phyloP scores from a whole-genome alignment of 1,140 invertebrate species.

The Epicauta chinensis region DNA sequence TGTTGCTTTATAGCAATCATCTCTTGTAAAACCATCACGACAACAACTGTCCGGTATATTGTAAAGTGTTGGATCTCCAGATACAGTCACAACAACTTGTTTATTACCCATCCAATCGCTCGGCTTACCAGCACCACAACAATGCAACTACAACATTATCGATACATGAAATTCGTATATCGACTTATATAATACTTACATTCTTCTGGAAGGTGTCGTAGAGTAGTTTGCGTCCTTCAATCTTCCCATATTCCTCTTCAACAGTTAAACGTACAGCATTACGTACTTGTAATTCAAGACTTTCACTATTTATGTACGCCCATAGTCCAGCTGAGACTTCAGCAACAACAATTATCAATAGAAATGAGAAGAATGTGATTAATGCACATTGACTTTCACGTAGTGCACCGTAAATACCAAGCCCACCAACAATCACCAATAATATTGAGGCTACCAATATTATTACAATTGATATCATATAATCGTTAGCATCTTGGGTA shows the following conservation, averaged over 20 bases:
- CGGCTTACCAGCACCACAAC: slow-evolving; percentile 65
- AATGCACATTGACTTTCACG: slow-evolving; percentile 83
- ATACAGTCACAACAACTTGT: slow-evolving; percentile 36
- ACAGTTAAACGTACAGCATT: slow-evolving; percentile 58
- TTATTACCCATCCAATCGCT: slow-evolving; percentile 63
- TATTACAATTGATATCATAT: slow-evolving; percentile 65
- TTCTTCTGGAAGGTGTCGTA: slow-evolving; percentile 64
- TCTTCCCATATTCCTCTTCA: slow-evolving; percentile 60
- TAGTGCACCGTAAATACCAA: slow-evolving; percentile 87
- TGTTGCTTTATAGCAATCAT: slow-evolving; percentile 39
- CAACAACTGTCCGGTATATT: slow-evolving; percentile 48
- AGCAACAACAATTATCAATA: slow-evolving; percentile 70
- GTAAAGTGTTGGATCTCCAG: slow-evolving; percentile 36
- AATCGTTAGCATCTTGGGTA: slow-evolving; percentile 61
- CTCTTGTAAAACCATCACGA: slow-evolving; percentile 25
- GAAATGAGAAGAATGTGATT: slow-evolving; percentile 67
- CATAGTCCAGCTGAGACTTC: slow-evolving; percentile 69
- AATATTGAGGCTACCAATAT: slow-evolving; percentile 71
- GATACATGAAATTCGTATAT: background rate
- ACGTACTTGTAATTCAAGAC: slow-evolving; percentile 57
- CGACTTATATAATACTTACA: slow-evolving; percentile 41
- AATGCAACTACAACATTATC: slow-evolving; percentile 50
- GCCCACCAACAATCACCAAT: slow-evolving; percentile 78
- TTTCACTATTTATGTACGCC: slow-evolving; percentile 61
- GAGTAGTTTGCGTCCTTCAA: slow-evolving; percentile 53